Base-by-base conservation (phyloP, 2,888 invertebrate species). In the Busseola fusca region DNA sequence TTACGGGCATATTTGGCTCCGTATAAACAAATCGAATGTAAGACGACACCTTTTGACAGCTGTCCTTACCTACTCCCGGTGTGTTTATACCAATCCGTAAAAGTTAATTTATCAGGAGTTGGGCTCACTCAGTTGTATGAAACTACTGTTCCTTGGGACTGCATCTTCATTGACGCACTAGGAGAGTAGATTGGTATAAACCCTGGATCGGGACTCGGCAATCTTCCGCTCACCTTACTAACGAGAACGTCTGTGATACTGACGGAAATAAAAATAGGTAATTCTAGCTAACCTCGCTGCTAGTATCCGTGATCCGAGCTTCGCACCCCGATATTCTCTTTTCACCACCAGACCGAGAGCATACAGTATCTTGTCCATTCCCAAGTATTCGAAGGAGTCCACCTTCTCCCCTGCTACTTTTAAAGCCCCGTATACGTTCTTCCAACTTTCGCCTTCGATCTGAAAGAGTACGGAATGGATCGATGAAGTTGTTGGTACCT, bases 341-440 rank as follows among this genome's bases (percentile, higher is more conserved):
- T 54, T 72, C 0, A 95, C 94, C 0, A 91, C 87, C n/a, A 95
- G 81, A 0, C 95, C 95, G 9, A 90, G 72, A 0, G 91, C 94
- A 37, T 87, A 84, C 5, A 94, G 82, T 0, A 91, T 7, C 27
- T 76, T 84, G 21, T 93, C 91, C 37, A 88, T 16, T 0, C 87
- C 90, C 30, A 93, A 71, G 52, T 87, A 80, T 54, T 91, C 76
- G 72, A 88, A 92, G 0, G 85, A 68, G 40, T 93, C 86, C 12
- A 79, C 72, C 64, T 86, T 89, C 0, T 62, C 25, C 1, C 92
- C 91, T 0, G 87, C 59, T 10, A 87, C 86, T 0, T 73, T 80
- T 3, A 94, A n/a, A 0, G 84, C 91, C 0, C 78, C 78, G 60
- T 87, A 89, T 0, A 94, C 91, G 65, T 91, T 91, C 9, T 85